Percentiles rank a stretch among this genome's conserved stretches.
phyloP scores from a whole-genome alignment of 2,888 invertebrate genomes.

The Xiphydria camelus region DNA sequence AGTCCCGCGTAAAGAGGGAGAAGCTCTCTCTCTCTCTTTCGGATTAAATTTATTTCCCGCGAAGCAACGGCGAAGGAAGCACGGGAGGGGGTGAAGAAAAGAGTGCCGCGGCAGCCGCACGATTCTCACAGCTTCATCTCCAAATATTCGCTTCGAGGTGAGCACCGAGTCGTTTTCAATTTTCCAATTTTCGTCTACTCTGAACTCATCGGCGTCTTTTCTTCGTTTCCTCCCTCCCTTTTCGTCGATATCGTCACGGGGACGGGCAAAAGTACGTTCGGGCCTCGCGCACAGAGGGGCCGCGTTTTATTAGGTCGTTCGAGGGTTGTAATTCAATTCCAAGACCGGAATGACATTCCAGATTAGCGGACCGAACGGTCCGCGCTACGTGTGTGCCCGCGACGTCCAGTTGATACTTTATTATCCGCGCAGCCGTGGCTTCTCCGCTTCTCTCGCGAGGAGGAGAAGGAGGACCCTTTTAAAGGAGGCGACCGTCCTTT shows the following conservation, averaged over 20 bases:
- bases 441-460: neutral
- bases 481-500: neutral
- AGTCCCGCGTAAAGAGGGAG: conserved; percentile 40
- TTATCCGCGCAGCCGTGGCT: conserved; percentile 10
- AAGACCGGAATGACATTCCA: conserved; percentile 23
- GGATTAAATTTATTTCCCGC: too few relatives aligned
- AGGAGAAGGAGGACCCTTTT: conserved; percentile 7
- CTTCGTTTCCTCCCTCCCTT: too few relatives aligned
- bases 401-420: conserved; percentile 17
- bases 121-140: too few relatives aligned
- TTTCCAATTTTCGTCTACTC: too few relatives aligned
- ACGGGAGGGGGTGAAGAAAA: too few relatives aligned
- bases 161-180: too few relatives aligned
- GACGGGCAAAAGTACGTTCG: neutral
- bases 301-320: conserved; percentile 29
- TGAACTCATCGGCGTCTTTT: too few relatives aligned
- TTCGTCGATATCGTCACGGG: neutral
- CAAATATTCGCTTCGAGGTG: too few relatives aligned
- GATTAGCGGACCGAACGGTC: conserved; percentile 10
- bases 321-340: conserved; percentile 34
- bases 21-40: too few relatives aligned
- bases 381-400: conserved; percentile 5
- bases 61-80: too few relatives aligned
- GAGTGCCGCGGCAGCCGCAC: too few relatives aligned
- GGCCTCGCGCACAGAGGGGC: conserved; percentile 25